Evolutionary conservation across 2,113 vertebrate genomes (phyloP), one percentile per base, ranked within the genome.

Genomic region (Synchiropus splendidus): DNA sequence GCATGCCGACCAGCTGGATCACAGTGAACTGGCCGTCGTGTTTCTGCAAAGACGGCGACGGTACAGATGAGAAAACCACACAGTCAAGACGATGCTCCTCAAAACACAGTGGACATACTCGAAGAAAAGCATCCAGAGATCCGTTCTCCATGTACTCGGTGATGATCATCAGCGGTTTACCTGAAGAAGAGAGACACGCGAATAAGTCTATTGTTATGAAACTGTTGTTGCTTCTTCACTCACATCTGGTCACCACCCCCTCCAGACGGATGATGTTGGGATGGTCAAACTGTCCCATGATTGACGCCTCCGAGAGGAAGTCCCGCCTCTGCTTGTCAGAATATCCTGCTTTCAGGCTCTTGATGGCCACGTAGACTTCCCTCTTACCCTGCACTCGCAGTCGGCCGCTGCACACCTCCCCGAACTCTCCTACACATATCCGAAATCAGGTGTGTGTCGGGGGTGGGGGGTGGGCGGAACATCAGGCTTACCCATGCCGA

Each of bases 111-210:
- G 5, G 2, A 85, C 84, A 12, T 87, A 97, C 94, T 84, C 93
- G 89, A 43, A 98, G 91, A 86, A 97, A 97, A 31, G 92, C 87
- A 75, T 98, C 94, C 72, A 98, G 81, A 39, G 94, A 98, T 21
- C 94, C 94, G 13, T 98, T 98, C 73, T 98, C 93, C 94, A 98
- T 98, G 85, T 95, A 97, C 61, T 98, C 94, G 11, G 94, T 98
- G 76, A 98, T 93, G 77, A 98, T 98, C 94, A 98, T 98, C 51
- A 97, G 71, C 1, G 94, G 94, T 65, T 97, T 98, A 77, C 94
- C 94, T 98, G 41, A 68, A 43, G 27, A 18, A 15, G 27, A 47
- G 42, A 54, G 15, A 18, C 14, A 45, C 15, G 32, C 12, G 12
- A 35, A 6, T 15, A n/a, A 11, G 13, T n/a, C 13, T 9, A 9